Evolutionary conservation across 2,888 invertebrate genomes (phyloP).

Genomic region (Nomada goodeniana): DNA sequence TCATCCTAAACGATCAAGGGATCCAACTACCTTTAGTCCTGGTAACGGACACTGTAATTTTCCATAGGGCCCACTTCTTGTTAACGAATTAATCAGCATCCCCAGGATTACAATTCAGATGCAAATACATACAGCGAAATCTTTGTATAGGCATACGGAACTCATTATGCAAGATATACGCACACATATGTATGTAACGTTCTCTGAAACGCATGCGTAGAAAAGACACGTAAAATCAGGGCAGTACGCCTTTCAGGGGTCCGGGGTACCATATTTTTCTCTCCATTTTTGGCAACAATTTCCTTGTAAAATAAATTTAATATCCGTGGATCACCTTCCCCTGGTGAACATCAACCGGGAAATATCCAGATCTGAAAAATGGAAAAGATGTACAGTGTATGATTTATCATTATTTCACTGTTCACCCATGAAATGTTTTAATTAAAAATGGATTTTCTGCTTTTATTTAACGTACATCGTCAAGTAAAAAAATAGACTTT

Average conservation of each 20-base stretch:
- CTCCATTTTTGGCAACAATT: neutral
- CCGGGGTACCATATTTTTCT: neutral
- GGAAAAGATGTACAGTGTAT: neutral
- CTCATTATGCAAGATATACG: conserved; percentile 22
- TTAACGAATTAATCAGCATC: conserved; percentile 35
- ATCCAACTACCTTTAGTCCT: conserved; percentile 24
- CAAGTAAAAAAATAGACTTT: no score
- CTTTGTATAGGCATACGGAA: neutral
- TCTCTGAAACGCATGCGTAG: conserved; percentile 29
- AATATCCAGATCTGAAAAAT: neutral
- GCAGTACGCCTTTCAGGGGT: neutral
- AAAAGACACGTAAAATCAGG: conserved; percentile 5
- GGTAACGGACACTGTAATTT: conserved; percentile 56
- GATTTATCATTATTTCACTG: neutral
- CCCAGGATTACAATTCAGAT: neutral
- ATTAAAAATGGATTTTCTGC: neutral
- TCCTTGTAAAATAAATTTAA: neutral
- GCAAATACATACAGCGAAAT: neutral
- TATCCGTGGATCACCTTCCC: neutral
- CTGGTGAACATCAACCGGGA: neutral
- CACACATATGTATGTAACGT: neutral
- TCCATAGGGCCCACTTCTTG: conserved; percentile 46
- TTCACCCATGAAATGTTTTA: neutral
- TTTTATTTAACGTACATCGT: neutral
- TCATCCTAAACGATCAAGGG: conserved; percentile 30